A percentile compares a stretch with the other conserved stretches of the same genome.
Evolutionary conservation across 35 echinoderm and acorn worm species (phyloP).

Genomic region (Anneissia japonica): DNA sequence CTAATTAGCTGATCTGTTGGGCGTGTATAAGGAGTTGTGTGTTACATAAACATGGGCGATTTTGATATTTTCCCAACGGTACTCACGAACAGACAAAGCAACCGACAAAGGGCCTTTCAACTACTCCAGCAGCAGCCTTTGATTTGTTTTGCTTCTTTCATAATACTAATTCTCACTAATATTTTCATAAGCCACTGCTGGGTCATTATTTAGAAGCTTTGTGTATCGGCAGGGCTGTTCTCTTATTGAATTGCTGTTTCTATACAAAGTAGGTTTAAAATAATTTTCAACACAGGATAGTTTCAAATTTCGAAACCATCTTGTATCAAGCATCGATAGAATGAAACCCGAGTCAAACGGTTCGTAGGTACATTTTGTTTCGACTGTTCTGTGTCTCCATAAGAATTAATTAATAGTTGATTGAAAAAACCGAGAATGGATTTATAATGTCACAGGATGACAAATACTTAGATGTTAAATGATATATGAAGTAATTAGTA

Average conservation of each 20-base stretch:
- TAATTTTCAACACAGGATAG: background rate
- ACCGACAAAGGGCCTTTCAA: background rate
- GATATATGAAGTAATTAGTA: background rate
- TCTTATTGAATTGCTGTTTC: background rate
- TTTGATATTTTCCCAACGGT: slow-evolving; percentile 1
- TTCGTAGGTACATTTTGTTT: background rate
- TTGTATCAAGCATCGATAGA: background rate
- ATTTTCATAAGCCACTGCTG: background rate
- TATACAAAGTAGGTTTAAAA: background rate
- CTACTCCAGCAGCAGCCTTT: background rate
- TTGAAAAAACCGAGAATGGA: background rate
- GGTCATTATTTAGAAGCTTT: background rate
- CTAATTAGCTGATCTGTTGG: background rate
- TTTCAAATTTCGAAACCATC: background rate
- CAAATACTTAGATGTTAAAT: background rate
- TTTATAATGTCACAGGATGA: background rate
- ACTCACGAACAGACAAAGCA: background rate
- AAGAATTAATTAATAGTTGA: background rate
- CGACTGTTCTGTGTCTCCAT: background rate
- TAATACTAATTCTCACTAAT: background rate
- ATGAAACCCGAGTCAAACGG: background rate
- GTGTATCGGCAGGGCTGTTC: background rate
- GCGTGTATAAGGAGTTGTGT: background rate
- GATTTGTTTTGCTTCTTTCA: background rate
- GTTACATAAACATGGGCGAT: background rate